Evolutionary conservation across 2,888 invertebrate genomes (phyloP).

Genomic region (Gortyna flavago): DNA sequence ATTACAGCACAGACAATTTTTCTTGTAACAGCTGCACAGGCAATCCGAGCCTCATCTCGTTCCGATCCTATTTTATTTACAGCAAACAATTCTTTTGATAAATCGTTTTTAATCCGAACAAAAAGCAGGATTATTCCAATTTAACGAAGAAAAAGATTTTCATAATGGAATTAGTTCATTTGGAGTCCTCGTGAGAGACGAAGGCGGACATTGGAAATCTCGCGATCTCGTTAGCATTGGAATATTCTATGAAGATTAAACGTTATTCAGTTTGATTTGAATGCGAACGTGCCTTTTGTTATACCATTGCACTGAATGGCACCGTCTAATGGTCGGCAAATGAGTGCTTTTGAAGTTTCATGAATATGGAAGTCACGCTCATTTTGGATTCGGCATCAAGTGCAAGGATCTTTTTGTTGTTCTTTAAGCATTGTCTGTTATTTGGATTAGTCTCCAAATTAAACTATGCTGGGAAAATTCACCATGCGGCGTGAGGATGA

Average conservation of each 20-base stretch:
- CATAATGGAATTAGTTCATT: slow-evolving; percentile 73
- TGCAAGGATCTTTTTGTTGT: slow-evolving; percentile 39
- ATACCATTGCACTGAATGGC: slow-evolving; percentile 64
- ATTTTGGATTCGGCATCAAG: slow-evolving; percentile 47
- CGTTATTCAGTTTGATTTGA: slow-evolving; percentile 67
- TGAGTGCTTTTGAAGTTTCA: slow-evolving; percentile 56
- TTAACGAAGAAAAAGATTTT: slow-evolving; percentile 68
- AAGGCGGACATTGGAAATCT: slow-evolving; percentile 65
- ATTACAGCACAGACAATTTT: slow-evolving; percentile 59
- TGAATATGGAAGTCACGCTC: slow-evolving; percentile 60
- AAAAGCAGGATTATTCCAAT: slow-evolving; percentile 72
- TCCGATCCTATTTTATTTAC: slow-evolving; percentile 69
- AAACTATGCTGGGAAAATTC: not conserved
- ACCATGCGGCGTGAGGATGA: too few species aligned
- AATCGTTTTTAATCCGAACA: slow-evolving; percentile 75
- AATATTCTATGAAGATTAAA: slow-evolving; percentile 72
- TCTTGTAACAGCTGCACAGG: slow-evolving; percentile 69
- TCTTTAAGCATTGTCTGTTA: slow-evolving; percentile 19
- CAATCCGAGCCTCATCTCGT: slow-evolving; percentile 61
- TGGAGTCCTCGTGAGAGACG: slow-evolving; percentile 55
- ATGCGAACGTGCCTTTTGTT: slow-evolving; percentile 65
- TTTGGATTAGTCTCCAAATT: not conserved
- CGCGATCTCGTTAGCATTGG: slow-evolving; percentile 68
- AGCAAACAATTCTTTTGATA: slow-evolving; percentile 72
- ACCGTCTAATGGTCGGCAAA: slow-evolving; percentile 66